Base-by-base conservation (phyloP, 2,113 vertebrate genomes). In the Anthoscopus minutus region DNA sequence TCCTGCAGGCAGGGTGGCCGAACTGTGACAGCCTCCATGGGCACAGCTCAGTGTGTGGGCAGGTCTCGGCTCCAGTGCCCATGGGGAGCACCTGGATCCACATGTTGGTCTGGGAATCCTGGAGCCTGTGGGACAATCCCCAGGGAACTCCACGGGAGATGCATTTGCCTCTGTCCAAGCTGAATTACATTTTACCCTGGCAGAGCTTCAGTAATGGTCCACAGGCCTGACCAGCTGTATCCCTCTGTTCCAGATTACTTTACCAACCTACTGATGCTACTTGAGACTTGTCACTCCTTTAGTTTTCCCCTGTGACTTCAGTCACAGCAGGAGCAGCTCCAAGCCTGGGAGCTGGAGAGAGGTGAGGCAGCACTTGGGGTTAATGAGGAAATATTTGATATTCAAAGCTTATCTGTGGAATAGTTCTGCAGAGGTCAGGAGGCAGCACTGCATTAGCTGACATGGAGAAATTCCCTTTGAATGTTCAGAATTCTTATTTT, bases 31-130 rank as follows among this genome's bases (percentile, higher is more conserved):
- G 64, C 65, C 35, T 8, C 65, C 2, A 2, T 1, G 3, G 88
- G 37, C 61, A 42, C 56, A 24, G 30, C n/a, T n/a, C n/a, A n/a
- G 31, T 4, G 4, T 9, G 4, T 0, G 0, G 54, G 48, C 11
- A 3, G 24, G 16, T 73, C 56, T 23, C 33, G 2, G 1, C 14
- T 42, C 22, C 3, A 1, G 4, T 28, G 58, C 33, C 53, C 33
- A 6, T 0, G 0, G 35, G 9, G 14, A 38, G 51, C 13, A 58
- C 7, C 9, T 42, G 48, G 11, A 60, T 65, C 45, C 40, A 58
- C 45, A 42, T 45, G 10, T 13, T 13, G 7, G 28, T 28, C 48
- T 62, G 47, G 33, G 19, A 33, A 44, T 58, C 7, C 0, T 5
- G 2, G 13, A 44, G 13, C 25, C 35, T 17, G 33, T 35, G 9